Conservation (phyloP, 2,797 vertebrate species). For the Alouatta caraya region DNA sequence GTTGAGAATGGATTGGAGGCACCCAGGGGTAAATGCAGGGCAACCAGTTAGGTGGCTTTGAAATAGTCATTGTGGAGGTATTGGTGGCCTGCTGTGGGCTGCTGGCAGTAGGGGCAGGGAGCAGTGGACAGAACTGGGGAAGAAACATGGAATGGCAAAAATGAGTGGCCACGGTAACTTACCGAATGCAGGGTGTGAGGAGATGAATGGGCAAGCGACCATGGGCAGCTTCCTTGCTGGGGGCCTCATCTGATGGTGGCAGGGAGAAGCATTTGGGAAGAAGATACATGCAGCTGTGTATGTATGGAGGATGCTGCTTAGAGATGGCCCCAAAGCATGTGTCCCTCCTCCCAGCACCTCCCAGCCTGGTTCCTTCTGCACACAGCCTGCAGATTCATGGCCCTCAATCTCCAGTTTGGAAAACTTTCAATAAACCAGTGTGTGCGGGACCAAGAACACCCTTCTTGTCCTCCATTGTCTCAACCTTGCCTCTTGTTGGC, state of each 20-base stretch:
- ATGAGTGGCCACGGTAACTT: background rate
- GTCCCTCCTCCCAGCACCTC: background rate
- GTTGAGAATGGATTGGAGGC: background rate
- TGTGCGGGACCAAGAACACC: background rate
- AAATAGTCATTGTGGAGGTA: background rate
- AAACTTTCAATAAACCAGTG: background rate
- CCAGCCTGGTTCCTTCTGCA: background rate
- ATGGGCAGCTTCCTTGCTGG: background rate
- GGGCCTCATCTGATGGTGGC: background rate
- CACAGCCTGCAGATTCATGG: no score
- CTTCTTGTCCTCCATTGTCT: background rate
- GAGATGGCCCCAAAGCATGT: background rate
- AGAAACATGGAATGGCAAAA: background rate
- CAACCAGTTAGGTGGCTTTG: background rate
- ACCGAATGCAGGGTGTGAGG: background rate
- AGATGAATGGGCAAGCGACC: background rate
- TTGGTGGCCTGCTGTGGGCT: background rate
- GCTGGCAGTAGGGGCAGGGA: background rate
- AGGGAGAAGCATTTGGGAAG: background rate
- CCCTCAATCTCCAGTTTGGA: background rate
- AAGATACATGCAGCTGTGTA: background rate
- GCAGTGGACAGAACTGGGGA: background rate
- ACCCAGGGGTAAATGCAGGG: background rate
- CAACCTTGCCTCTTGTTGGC: background rate
- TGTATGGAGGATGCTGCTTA: background rate